phyloP scores from a whole-genome alignment of 2,113 vertebrate genomes.

The Agapornis roseicollis region DNA sequence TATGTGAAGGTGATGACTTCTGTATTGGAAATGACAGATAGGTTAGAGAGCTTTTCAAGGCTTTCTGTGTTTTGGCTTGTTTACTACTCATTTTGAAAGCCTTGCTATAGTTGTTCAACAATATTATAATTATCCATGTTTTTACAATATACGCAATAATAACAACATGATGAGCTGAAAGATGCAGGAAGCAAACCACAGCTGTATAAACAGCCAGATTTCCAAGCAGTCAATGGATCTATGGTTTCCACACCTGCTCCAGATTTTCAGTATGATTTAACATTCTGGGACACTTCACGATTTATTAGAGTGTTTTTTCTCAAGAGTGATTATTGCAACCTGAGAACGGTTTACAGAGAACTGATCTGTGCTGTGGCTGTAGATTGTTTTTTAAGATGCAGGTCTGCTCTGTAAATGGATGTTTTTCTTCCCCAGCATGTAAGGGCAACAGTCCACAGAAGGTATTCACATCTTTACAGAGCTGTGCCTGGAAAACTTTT shows the following conservation, averaged over 20 bases:
- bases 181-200: neutral
- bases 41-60: neutral
- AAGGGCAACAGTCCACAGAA: neutral
- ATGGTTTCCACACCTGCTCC: slow-evolving; percentile 11
- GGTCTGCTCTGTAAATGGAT: neutral
- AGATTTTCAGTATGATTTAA: neutral
- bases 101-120: neutral
- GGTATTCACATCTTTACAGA: neutral
- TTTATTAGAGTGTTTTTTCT: slow-evolving; percentile 15
- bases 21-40: neutral
- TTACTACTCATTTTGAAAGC: neutral
- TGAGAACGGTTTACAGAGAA: neutral
- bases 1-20: neutral
- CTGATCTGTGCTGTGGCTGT: neutral
- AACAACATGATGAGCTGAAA: neutral
- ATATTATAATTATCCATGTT: neutral
- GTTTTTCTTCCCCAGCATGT: neutral
- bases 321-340: neutral
- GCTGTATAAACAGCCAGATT: neutral
- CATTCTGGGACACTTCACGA: neutral
- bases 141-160: neutral
- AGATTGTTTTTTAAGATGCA: neutral
- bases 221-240: neutral
- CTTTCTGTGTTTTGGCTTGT: neutral
- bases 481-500: neutral